A percentile compares a stretch with the other conserved stretches of the same genome.
These are phyloP conservation scores for Hipparchia sbordonii DNA, from an alignment of 2,888 invertebrate species.

Conservation along the genomic window DNA sequence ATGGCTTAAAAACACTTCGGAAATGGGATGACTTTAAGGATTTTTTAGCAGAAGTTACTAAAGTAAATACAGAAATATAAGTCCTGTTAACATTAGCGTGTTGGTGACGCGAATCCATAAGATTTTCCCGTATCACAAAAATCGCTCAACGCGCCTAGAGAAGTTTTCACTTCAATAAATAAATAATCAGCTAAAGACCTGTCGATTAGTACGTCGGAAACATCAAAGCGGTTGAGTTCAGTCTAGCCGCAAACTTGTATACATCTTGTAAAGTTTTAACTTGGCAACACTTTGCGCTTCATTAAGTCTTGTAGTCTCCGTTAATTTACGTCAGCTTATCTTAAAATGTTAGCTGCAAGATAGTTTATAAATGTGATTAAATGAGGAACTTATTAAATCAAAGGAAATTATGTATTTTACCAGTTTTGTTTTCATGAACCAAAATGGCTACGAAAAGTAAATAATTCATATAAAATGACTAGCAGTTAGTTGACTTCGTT, in stretches of 20 bases:
- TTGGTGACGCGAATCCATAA: no score
- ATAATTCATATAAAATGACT: no score
- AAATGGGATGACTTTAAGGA: no score
- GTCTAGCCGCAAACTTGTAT: constrained; percentile 9
- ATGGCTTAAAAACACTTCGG: no score
- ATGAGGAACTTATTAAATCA: background rate
- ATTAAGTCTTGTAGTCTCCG: background rate
- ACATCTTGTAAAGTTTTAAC: constrained; percentile 12
- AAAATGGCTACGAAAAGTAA: no score
- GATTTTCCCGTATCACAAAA: no score
- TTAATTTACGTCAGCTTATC: constrained; percentile 17
- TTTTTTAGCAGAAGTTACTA: no score
- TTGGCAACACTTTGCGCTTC: constrained; percentile 15
- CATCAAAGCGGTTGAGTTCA: constrained; percentile 3
- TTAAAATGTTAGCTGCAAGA: background rate
- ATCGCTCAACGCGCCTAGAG: no score
- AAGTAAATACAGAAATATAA: no score
- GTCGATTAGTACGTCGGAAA: background rate
- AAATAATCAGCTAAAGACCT: background rate
- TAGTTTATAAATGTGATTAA: constrained; percentile 4
- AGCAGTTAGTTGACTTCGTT: no score
- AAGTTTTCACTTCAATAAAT: background rate
- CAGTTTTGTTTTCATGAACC: background rate
- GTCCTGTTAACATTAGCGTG: no score
- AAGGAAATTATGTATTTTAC: background rate